A percentile compares a stretch with the other conserved stretches of the same genome.
These are phyloP conservation scores for Noturus placidus DNA, from an alignment of 2,113 vertebrate genomes.

Conservation along the genomic window DNA sequence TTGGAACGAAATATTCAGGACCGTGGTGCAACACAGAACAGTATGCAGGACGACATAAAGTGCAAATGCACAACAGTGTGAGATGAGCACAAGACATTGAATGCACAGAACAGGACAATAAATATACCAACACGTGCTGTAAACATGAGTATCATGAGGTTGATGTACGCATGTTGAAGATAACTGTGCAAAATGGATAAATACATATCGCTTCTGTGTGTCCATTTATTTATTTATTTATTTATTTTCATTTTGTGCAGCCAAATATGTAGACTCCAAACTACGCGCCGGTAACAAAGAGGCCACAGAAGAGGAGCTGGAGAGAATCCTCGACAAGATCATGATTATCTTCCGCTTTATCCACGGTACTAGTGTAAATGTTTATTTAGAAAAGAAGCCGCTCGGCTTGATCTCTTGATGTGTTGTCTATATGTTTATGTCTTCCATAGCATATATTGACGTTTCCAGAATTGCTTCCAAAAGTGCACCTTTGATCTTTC, in stretches of 20 bases:
- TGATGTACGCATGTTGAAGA: not conserved
- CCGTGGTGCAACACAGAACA: no score
- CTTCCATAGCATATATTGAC: not conserved
- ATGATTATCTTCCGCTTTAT: slow-evolving; percentile 99
- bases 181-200: not conserved
- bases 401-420: not conserved
- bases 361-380: slow-evolving; percentile 77
- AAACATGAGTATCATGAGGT: not conserved
- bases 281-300: slow-evolving; percentile 97
- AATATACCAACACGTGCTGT: not conserved
- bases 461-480: not conserved
- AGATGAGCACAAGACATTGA: no score
- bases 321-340: slow-evolving; percentile 98
- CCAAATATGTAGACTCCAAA: slow-evolving; percentile 97
- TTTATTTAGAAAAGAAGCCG: not conserved
- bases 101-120: no score
- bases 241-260: slow-evolving; percentile 65
- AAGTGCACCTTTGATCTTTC: not conserved
- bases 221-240: no score
- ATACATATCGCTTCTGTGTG: not conserved
- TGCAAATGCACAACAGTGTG: no score
- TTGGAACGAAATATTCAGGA: no score
- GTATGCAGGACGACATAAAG: no score
- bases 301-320: slow-evolving; percentile 95
- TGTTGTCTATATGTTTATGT: not conserved